Evolutionary conservation across 2,888 invertebrate genomes (phyloP).

Genomic region (Mylabris sibirica): DNA sequence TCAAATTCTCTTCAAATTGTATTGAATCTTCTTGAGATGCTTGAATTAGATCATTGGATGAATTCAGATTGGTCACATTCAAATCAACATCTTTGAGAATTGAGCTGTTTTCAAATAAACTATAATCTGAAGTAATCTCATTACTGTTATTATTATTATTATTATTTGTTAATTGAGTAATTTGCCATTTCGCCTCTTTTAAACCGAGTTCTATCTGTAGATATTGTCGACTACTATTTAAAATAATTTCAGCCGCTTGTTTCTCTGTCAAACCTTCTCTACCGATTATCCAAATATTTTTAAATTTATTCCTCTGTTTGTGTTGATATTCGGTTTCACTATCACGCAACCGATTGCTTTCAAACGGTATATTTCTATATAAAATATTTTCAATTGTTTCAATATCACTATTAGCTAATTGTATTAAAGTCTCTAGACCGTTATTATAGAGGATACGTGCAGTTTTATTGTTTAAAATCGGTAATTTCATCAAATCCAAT

Average conservation of each 20-base stretch:
- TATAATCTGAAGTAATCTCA: conserved; percentile 41
- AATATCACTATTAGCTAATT: conserved; percentile 78
- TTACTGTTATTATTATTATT: conserved; percentile 44
- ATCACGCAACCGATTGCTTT: conserved; percentile 78
- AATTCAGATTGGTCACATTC: conserved; percentile 18
- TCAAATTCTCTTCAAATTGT: not conserved
- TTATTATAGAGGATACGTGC: conserved; percentile 85
- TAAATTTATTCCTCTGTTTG: conserved; percentile 72
- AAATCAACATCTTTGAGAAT: not conserved
- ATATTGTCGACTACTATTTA: conserved; percentile 75
- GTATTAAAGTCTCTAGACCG: conserved; percentile 79
- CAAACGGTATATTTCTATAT: conserved; percentile 82
- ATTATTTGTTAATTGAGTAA: conserved; percentile 29
- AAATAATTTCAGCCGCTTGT: conserved; percentile 80
- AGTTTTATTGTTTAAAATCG: conserved; percentile 81
- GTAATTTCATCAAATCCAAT: conserved; percentile 86
- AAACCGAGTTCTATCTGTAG: conserved; percentile 78
- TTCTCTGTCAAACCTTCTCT: conserved; percentile 79
- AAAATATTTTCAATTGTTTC: conserved; percentile 78
- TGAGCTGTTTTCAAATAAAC: conserved; percentile 53
- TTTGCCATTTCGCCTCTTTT: conserved; percentile 73
- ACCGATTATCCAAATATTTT: conserved; percentile 81
- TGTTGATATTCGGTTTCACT: conserved; percentile 73
- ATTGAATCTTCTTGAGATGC: conserved; percentile 23
- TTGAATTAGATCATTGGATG: conserved; percentile 19